Conservation (phyloP, 2,113 vertebrate genomes). For the Sinosuthora webbiana region DNA sequence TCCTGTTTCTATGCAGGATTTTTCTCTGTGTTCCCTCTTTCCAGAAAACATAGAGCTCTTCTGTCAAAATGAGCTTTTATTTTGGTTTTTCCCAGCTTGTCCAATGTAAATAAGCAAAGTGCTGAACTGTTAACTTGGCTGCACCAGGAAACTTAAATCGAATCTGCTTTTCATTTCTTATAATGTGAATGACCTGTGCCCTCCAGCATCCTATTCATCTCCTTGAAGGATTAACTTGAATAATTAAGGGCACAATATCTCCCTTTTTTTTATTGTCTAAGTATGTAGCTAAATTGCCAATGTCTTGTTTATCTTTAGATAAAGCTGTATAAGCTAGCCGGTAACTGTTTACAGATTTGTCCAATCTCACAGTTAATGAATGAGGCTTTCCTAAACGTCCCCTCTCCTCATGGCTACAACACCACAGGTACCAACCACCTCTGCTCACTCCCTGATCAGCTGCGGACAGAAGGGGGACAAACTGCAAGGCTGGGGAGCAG, state of each 20-base stretch:
- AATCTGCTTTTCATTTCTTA: background rate
- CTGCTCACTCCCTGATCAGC: background rate
- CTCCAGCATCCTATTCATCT: background rate
- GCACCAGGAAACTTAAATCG: background rate
- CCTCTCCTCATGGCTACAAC: background rate
- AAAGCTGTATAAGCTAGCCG: background rate
- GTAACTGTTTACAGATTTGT: background rate
- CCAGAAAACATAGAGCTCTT: background rate
- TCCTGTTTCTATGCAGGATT: background rate
- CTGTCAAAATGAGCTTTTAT: background rate
- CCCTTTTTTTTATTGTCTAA: background rate
- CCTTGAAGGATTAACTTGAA: background rate
- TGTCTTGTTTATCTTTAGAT: background rate
- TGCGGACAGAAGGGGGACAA: background rate
- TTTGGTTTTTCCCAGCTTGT: background rate
- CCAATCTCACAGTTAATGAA: background rate
- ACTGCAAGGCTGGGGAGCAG: background rate
- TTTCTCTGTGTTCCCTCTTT: background rate
- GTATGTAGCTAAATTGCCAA: rapidly evolving
- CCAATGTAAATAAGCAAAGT: background rate
- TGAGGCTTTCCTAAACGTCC: background rate
- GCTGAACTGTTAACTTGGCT: background rate
- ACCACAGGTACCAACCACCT: background rate
- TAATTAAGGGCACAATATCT: background rate
- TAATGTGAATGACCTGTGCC: background rate